These are phyloP conservation scores for Xylota sylvarum DNA, from an alignment of 2,888 invertebrate species.

Conservation along the genomic window DNA sequence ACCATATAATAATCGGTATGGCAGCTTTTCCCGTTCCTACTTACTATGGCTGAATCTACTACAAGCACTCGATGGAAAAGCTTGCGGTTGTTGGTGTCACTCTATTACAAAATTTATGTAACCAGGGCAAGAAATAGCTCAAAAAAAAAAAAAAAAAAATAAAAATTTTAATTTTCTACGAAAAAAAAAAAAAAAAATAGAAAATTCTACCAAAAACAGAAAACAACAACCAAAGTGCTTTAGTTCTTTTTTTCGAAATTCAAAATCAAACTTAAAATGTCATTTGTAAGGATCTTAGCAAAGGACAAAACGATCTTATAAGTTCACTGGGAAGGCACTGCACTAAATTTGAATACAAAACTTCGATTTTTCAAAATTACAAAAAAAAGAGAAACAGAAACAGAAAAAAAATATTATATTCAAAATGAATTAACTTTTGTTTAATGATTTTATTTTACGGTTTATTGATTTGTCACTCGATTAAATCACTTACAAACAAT, in stretches of 20 bases:
- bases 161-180: neutral
- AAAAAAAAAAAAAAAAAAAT: neutral
- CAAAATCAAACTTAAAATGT: neutral
- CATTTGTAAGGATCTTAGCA: too few relatives aligned
- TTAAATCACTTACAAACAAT: neutral
- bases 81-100: conserved; percentile 1
- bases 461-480: conserved; percentile 27
- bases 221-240: neutral
- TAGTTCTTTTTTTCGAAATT: neutral
- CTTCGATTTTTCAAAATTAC: neutral
- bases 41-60: conserved; percentile 23
- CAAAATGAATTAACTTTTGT: neutral
- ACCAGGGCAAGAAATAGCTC: conserved; percentile 3
- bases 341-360: neutral
- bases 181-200: neutral
- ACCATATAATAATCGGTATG: conserved; percentile 14
- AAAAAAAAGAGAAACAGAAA: neutral
- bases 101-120: conserved; percentile 64
- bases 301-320: neutral
- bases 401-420: too few relatives aligned
- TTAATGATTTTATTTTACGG: neutral
- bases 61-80: conserved; percentile 31
- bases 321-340: neutral
- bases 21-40: conserved; percentile 29
- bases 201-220: neutral